Evolutionary conservation across 2,888 invertebrate genomes (phyloP), one percentile per base, ranked within the genome.

Genomic region (Iphiclides podalirius): DNA sequence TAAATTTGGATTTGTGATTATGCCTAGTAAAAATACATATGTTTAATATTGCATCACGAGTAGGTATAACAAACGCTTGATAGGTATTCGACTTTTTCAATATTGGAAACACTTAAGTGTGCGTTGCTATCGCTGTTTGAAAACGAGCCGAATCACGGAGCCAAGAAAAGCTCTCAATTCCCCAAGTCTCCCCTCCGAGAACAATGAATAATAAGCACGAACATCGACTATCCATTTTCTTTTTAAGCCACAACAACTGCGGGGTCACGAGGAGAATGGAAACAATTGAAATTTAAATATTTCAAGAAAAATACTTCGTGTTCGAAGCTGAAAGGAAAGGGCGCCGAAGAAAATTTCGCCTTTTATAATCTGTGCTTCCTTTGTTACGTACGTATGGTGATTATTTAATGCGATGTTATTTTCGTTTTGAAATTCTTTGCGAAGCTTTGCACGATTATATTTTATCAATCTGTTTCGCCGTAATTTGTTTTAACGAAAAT

Each of bases 141-240:
- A 83, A 85, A 83, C 81, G 78, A 81, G 82, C 70, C 67, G 72
- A 80, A 82, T 85, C 85, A 84, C 72, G 75, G 65, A 67, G 74
- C 61, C 61, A 65, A 74, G 67, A 78, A 50, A 79, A 73, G 77
- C 78, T 73, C 64, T 64, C 61, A 66, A 59, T 67, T 71, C 66
- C 70, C 55, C 56, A 56, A 55, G 54, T 58, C 65, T 61, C 53
- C 54, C 59, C 59, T 56, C 54, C 58, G 64, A 69, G 76, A 79
- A 84, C 85, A 83, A 86, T 84, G 86, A 84, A 86, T 85, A 85
- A 80, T 82, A 86, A 85, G 78, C 67, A 67, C 69, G 70, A 70
- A 86, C 85, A 83, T 75, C 74, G 78, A 74, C 79, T 76, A 77
- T 78, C 83, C 84, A 86, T 86, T 85, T 85, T 81, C 76, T 64